These are phyloP conservation scores for Poecilia picta DNA, from an alignment of 2,797 vertebrate species.

Conservation along the genomic window DNA sequence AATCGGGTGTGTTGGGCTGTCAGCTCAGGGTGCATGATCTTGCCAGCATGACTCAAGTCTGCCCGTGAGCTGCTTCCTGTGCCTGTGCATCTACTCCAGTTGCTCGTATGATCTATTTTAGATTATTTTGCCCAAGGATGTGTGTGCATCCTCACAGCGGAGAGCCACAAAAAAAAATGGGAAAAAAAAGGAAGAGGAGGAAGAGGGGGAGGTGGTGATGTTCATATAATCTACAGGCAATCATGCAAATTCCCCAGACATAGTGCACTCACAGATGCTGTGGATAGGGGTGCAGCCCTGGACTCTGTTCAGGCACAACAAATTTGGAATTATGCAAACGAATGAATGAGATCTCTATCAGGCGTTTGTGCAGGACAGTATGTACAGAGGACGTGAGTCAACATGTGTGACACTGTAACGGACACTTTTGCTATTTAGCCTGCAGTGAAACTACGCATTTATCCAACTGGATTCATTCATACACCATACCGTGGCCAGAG, in stretches of 20 bases:
- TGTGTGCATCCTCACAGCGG: constrained; percentile 77
- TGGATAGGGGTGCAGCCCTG: constrained; percentile 52
- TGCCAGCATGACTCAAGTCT: constrained; percentile 85
- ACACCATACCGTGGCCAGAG: constrained; percentile 17
- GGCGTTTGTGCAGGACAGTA: constrained; percentile 31
- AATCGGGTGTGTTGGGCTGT: constrained; percentile 79
- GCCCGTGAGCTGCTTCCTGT: constrained; percentile 80
- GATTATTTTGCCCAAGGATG: constrained; percentile 80
- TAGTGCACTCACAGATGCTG: constrained; percentile 59
- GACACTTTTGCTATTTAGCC: constrained; percentile 40
- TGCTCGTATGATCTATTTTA: constrained; percentile 83
- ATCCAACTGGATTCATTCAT: constrained; percentile 50
- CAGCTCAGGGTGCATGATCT: constrained; percentile 80
- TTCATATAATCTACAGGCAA: constrained; percentile 83
- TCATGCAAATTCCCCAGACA: constrained; percentile 78
- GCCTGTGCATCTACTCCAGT: constrained; percentile 79
- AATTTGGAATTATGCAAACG: constrained; percentile 73
- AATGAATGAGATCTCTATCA: constrained; percentile 60
- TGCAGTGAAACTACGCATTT: constrained; percentile 45
- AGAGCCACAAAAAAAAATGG: constrained; percentile 65
- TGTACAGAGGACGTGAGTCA: constrained; percentile 29
- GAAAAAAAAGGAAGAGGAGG: constrained; percentile 31
- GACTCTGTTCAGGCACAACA: constrained; percentile 64
- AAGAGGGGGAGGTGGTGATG: constrained; percentile 64
- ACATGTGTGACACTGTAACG: constrained; percentile 38